Evolutionary conservation across 2,888 invertebrate genomes (phyloP).

Genomic region (Gryllus longicercus): DNA sequence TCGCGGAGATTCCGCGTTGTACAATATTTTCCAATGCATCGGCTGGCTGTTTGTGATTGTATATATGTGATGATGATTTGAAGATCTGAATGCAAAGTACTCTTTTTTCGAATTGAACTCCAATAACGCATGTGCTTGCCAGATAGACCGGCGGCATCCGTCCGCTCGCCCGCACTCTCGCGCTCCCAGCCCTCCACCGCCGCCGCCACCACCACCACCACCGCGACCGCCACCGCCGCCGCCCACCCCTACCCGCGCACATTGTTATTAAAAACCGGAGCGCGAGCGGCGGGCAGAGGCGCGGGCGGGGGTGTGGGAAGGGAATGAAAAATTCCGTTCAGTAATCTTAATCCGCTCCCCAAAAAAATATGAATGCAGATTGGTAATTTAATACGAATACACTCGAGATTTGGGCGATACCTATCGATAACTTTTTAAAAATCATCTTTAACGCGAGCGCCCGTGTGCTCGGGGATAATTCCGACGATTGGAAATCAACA

Average conservation of each 20-base stretch:
- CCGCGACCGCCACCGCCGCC: too few species aligned
- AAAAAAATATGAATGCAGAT: conserved; percentile 4
- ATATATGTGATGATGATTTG: conserved; percentile 9
- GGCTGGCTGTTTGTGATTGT: conserved; percentile 17
- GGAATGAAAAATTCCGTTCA: conserved; percentile 17
- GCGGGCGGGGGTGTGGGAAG: neutral
- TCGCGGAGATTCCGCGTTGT: neutral
- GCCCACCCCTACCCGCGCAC: neutral
- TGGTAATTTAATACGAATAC: conserved; percentile 17
- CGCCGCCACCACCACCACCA: too few species aligned
- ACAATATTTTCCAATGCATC: conserved; percentile 17
- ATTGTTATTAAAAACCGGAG: conserved; percentile 17
- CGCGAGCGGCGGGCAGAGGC: neutral
- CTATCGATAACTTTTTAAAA: conserved; percentile 17
- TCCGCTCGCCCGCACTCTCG: neutral
- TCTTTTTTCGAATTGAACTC: conserved; percentile 17
- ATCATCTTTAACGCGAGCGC: conserved; percentile 9
- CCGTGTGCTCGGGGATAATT: conserved; percentile 17
- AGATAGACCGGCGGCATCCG: neutral
- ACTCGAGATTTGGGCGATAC: conserved; percentile 10
- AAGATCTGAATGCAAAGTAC: conserved; percentile 17
- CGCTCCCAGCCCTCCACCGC: too few species aligned
- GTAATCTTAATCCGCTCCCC: conserved; percentile 17
- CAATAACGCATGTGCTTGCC: conserved; percentile 17
- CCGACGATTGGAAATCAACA: conserved; percentile 17